A percentile compares a stretch with the other conserved stretches of the same genome.
Conservation (phyloP, 2,888 invertebrate genomes). For the Sylvicola fuscatus region DNA sequence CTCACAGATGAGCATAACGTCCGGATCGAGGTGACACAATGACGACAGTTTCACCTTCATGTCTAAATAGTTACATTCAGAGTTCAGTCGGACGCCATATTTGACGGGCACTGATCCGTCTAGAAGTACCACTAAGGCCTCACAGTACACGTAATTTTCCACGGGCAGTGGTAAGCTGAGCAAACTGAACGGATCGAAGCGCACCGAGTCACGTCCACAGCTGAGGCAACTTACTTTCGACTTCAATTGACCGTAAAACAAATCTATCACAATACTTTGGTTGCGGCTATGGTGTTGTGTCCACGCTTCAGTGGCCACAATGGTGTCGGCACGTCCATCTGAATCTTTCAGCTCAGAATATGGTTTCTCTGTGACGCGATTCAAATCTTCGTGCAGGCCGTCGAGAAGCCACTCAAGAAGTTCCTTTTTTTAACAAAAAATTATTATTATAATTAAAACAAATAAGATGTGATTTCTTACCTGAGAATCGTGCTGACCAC, state of each 20-base stretch:
- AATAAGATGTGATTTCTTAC: slow-evolving; percentile 6
- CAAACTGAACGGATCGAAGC: slow-evolving; percentile 85
- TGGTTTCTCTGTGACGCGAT: slow-evolving; percentile 50
- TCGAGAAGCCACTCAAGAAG: slow-evolving; percentile 79
- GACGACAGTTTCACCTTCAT: slow-evolving; percentile 49
- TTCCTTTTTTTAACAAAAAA: slow-evolving; percentile 33
- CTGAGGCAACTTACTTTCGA: slow-evolving; percentile 65
- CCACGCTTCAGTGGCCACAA: slow-evolving; percentile 60
- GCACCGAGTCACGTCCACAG: slow-evolving; percentile 65
- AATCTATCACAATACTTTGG: slow-evolving; percentile 70
- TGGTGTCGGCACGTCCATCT: slow-evolving; percentile 53
- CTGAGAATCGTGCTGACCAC: slow-evolving; percentile 86
- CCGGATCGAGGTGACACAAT: slow-evolving; percentile 36
- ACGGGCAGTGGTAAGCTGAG: slow-evolving; percentile 77
- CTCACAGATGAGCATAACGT: slow-evolving; percentile 50
- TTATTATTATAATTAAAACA: neutral
- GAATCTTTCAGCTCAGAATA: slow-evolving; percentile 56
- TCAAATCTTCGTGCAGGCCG: slow-evolving; percentile 80
- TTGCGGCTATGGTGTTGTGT: slow-evolving; percentile 61
- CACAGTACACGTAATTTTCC: slow-evolving; percentile 62
- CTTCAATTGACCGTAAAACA: slow-evolving; percentile 83
- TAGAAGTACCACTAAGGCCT: slow-evolving; percentile 51
- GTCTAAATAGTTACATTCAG: slow-evolving; percentile 60
- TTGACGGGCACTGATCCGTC: slow-evolving; percentile 68
- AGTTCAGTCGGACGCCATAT: slow-evolving; percentile 65